A percentile compares a stretch with the other conserved stretches of the same genome.
These are phyloP conservation scores for Trachelus iudaicus DNA, from an alignment of 2,888 invertebrate species.

Conservation along the genomic window DNA sequence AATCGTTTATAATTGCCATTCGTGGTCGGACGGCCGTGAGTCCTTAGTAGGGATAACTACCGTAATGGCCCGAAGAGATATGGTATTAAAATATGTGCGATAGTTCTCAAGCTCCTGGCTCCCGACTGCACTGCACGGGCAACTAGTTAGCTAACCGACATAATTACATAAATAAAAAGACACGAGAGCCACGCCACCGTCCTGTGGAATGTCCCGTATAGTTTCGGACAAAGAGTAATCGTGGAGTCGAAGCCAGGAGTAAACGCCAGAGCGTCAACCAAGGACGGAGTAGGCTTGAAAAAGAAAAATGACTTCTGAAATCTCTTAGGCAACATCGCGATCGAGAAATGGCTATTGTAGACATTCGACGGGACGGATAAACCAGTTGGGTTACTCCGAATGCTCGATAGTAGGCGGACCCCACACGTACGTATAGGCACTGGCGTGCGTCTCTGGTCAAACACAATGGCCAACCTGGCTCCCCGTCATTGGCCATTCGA, in stretches of 20 bases:
- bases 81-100: constrained; percentile 41
- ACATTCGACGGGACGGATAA: constrained; percentile 1
- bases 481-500: background rate
- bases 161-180: background rate
- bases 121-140: background rate
- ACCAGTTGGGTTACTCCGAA: background rate
- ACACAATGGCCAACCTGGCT: background rate
- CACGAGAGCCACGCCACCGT: background rate
- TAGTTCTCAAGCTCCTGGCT: background rate
- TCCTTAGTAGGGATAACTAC: constrained; percentile 43
- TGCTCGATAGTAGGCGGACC: constrained; percentile 6
- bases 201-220: background rate
- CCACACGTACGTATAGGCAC: background rate
- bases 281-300: background rate
- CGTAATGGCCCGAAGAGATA: constrained; percentile 39
- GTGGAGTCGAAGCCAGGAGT: background rate
- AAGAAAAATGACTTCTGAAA: background rate
- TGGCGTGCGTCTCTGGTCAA: background rate
- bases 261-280: background rate
- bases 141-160: background rate
- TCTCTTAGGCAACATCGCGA: background rate
- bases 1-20: constrained; percentile 50
- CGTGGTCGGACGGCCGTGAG: constrained; percentile 14
- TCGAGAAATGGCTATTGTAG: background rate
- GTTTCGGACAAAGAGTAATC: background rate